These are phyloP conservation scores for Montipora capitata DNA, from an alignment of 92 coral and sea anemone genomes.

Conservation along the genomic window DNA sequence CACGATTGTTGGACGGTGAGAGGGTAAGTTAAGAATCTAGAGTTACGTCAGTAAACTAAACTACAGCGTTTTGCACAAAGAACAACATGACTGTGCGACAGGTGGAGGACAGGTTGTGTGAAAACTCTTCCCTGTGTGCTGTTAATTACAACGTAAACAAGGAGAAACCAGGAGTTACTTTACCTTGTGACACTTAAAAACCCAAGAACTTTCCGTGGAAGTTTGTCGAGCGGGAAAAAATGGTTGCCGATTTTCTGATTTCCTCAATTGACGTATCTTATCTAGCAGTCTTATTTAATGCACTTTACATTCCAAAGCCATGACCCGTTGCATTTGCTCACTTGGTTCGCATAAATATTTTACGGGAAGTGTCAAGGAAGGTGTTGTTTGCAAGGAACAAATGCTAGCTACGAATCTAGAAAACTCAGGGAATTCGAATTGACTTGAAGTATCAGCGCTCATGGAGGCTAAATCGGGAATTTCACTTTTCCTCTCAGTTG, in stretches of 20 bases:
- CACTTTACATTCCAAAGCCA: slow-evolving; percentile 77
- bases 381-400: slow-evolving; percentile 12
- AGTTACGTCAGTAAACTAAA: slow-evolving; percentile 54
- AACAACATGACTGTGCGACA: slow-evolving; percentile 37
- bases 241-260: slow-evolving; percentile 30
- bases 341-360: slow-evolving; percentile 53
- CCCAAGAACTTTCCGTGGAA: slow-evolving; percentile 38
- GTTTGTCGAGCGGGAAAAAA: slow-evolving; percentile 19
- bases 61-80: slow-evolving; percentile 30
- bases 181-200: slow-evolving; percentile 53
- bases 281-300: slow-evolving; percentile 94
- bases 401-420: background rate
- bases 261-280: slow-evolving; percentile 74
- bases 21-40: slow-evolving; percentile 21
- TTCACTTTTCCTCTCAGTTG: background rate
- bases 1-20: slow-evolving; percentile 8
- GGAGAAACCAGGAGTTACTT: background rate
- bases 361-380: slow-evolving; percentile 27
- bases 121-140: slow-evolving; percentile 13
- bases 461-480: background rate
- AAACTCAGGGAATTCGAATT: background rate
- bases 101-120: slow-evolving; percentile 45
- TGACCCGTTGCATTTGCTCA: slow-evolving; percentile 73
- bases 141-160: background rate
- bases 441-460: too few species aligned